Percentiles rank a stretch among this genome's conserved stretches.
These are phyloP conservation scores for Saccostrea cuccullata DNA, from an alignment of 1,140 invertebrate genomes.

Conservation along the genomic window DNA sequence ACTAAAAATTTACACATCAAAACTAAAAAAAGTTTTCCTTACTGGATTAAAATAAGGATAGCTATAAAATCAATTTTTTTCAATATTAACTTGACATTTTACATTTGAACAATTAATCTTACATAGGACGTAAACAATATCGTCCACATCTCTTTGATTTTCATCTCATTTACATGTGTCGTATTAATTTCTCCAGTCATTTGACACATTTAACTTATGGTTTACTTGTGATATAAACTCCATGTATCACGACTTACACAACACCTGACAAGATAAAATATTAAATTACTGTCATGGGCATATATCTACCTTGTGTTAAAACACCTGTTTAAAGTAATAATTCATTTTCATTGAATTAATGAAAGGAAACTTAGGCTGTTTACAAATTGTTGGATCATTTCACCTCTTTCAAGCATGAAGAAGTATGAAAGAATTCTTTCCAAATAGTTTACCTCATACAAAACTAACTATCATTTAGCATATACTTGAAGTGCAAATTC, in stretches of 20 bases:
- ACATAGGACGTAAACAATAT: too few relatives aligned
- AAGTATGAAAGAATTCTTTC: neutral
- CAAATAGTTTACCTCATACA: neutral
- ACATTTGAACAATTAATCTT: too few relatives aligned
- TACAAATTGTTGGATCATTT: neutral
- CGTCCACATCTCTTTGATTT: neutral
- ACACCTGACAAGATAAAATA: neutral
- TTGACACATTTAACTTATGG: conserved; percentile 2
- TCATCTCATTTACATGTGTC: neutral
- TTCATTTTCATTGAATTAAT: conserved; percentile 5
- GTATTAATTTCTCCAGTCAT: neutral
- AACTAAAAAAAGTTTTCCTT: too few relatives aligned
- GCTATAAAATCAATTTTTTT: too few relatives aligned
- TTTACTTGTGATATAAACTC: neutral
- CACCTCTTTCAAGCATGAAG: neutral
- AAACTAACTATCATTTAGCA: neutral
- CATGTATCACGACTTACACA: neutral
- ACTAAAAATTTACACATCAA: too few relatives aligned
- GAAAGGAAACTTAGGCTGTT: neutral
- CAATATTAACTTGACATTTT: too few relatives aligned
- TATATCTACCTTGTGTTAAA: neutral
- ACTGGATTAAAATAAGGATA: too few relatives aligned
- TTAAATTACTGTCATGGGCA: neutral
- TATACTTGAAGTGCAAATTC: neutral
- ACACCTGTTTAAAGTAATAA: neutral